phyloP scores from a whole-genome alignment of 2,113 vertebrate species.

The western clawed frog (Xenopus tropicalis) region DNA sequence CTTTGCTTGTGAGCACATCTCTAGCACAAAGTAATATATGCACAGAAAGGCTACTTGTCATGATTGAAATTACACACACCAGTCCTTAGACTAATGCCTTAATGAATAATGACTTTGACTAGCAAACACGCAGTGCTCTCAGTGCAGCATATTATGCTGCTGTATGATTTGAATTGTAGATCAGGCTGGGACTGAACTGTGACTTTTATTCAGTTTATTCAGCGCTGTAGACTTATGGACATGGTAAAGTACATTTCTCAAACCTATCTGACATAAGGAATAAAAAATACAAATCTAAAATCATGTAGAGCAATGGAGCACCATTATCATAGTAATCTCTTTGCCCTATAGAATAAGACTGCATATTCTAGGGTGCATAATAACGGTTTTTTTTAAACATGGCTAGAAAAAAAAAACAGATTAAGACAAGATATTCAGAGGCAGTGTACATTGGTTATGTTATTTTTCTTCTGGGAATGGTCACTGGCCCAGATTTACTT shows the following conservation, averaged over 20 bases:
- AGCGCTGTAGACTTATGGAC: not conserved
- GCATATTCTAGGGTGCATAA: too few species aligned
- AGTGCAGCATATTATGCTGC: constrained; percentile 3
- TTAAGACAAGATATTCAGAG: too few species aligned
- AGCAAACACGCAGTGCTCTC: not conserved
- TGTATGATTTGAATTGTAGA: constrained; percentile 24
- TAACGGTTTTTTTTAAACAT: too few species aligned
- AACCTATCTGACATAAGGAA: not conserved
- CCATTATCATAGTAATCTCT: not conserved
- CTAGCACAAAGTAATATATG: not conserved
- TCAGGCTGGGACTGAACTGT: constrained; percentile 4
- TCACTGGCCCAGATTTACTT: too few species aligned
- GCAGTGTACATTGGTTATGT: too few species aligned
- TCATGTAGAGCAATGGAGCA: not conserved
- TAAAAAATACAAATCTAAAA: too few species aligned
- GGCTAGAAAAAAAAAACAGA: too few species aligned
- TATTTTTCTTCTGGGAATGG: too few species aligned
- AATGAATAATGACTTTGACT: constrained; percentile 25
- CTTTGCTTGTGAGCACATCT: not conserved
- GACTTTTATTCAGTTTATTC: constrained; percentile 27
- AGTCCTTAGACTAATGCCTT: not conserved
- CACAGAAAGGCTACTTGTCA: not conserved
- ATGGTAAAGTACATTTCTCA: not conserved
- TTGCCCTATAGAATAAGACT: too few species aligned
- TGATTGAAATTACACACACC: not conserved